Evolutionary conservation across 2,797 vertebrate species (phyloP).

Genomic region (Centroberyx gerrardi): DNA sequence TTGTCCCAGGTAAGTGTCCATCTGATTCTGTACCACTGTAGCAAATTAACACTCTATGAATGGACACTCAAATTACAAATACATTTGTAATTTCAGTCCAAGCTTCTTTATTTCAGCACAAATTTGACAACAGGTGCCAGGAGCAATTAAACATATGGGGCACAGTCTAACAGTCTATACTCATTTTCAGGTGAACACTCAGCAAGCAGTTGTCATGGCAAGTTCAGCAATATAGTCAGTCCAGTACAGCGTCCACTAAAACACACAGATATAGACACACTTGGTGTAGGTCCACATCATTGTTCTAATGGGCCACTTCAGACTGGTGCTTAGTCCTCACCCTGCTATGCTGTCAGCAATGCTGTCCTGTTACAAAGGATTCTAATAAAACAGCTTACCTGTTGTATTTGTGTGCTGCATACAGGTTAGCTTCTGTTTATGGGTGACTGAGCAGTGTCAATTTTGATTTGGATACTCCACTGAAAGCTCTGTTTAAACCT

Average conservation of each 20-base stretch:
- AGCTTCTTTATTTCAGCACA: too few relatives aligned
- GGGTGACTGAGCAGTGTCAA: constrained; percentile 11
- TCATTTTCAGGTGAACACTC: too few relatives aligned
- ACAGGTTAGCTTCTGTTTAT: not conserved
- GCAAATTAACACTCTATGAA: too few relatives aligned
- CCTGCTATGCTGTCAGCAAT: not conserved
- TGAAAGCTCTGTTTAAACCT: constrained; percentile 8
- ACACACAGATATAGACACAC: not conserved
- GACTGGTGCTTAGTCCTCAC: not conserved
- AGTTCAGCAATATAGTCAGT: too few relatives aligned
- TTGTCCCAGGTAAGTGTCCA: too few relatives aligned
- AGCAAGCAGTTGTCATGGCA: too few relatives aligned
- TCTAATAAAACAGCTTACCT: not conserved
- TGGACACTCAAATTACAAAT: too few relatives aligned
- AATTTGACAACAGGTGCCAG: too few relatives aligned
- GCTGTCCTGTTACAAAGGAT: not conserved
- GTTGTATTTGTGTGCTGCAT: not conserved
- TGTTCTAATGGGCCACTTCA: not conserved
- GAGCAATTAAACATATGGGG: too few relatives aligned
- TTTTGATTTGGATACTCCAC: constrained; percentile 6
- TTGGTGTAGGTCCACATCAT: not conserved
- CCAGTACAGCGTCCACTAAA: not conserved
- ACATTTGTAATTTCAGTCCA: too few relatives aligned
- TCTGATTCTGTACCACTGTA: too few relatives aligned
- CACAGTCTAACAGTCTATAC: too few relatives aligned